Evolutionary conservation across 2,888 invertebrate species (phyloP), one percentile per base, ranked within the genome.

Genomic region (Orchesella flavescens): DNA sequence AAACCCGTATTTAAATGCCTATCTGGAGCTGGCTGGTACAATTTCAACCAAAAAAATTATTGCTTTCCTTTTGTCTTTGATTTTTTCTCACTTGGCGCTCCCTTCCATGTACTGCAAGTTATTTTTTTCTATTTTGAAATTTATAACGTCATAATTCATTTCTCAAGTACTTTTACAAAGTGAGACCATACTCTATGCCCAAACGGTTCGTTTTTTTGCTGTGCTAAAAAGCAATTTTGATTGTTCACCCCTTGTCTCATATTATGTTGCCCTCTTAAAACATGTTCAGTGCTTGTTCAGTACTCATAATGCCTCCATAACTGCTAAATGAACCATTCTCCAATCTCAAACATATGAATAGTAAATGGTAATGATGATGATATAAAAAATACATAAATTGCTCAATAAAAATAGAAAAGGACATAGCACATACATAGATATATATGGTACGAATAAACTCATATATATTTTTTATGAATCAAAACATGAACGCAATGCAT

Each of bases 251-350:
- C 74, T 63, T 74, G 74, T 76, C 76, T 43, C 17, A 53, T 65
- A 17, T 57, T 57, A 2, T 19, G 19, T 17, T 53, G 15, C 57
- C 57, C 57, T 57, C 19, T n/a, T 57, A 10, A n/a, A 57, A 57
- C 57, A 57, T 57, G 57, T 19, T 57, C 57, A 53, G 15, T 53
- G n/a, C 57, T 57, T 57, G 57, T 57, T 57, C 57, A 57, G 17
- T 19, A 1, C 57, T 57, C 57, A 57, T 57, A 17, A 61, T 78
- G 63, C 78, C 71, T 21, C 24, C 73, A 66, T 81, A 19, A 49
- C 68, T 84, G 86, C 83, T 83, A 79, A 86, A 83, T 86, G 79
- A 79, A 81, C 84, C 83, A 63, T 79, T 73, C 77, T 74, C 23
- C 57, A 68, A 68, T 81, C 34, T 34, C 7, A 63, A 61, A 72